Percentiles rank a stretch among this genome's conserved stretches.
These are phyloP conservation scores for Zosterops borbonicus DNA, from an alignment of 2,113 vertebrate species.

Conservation along the genomic window DNA sequence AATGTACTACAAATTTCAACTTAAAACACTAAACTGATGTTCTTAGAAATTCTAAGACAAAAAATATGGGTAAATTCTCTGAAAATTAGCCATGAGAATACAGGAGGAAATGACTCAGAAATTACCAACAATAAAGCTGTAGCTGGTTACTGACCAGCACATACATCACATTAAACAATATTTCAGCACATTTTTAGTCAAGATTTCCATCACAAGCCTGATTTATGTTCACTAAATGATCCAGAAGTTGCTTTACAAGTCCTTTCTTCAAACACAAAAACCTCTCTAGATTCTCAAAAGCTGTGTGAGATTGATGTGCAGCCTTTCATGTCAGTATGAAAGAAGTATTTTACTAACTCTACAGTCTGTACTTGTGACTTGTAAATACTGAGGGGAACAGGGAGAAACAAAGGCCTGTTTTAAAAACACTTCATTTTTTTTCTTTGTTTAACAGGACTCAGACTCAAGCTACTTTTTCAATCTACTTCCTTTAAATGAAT, in stretches of 20 bases:
- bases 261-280: neutral
- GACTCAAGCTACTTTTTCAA: neutral
- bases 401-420: neutral
- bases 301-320: neutral
- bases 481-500: neutral
- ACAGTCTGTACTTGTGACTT: neutral
- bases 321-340: neutral
- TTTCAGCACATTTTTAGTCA: neutral
- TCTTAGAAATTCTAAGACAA: neutral
- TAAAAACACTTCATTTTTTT: neutral
- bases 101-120: neutral
- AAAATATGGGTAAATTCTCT: neutral
- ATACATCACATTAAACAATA: neutral
- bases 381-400: rapidly evolving
- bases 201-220: neutral
- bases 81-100: neutral
- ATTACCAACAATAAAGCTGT: rapidly evolving
- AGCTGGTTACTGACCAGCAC: neutral
- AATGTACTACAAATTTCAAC: neutral
- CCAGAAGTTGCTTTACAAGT: neutral
- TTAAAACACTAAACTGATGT: neutral
- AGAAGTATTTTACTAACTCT: neutral
- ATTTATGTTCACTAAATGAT: neutral
- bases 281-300: neutral
- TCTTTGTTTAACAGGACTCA: neutral